A percentile compares a stretch with the other conserved stretches of the same genome.
These are phyloP conservation scores for Cheilosia urbana DNA, from an alignment of 2,888 invertebrate species.

Conservation along the genomic window DNA sequence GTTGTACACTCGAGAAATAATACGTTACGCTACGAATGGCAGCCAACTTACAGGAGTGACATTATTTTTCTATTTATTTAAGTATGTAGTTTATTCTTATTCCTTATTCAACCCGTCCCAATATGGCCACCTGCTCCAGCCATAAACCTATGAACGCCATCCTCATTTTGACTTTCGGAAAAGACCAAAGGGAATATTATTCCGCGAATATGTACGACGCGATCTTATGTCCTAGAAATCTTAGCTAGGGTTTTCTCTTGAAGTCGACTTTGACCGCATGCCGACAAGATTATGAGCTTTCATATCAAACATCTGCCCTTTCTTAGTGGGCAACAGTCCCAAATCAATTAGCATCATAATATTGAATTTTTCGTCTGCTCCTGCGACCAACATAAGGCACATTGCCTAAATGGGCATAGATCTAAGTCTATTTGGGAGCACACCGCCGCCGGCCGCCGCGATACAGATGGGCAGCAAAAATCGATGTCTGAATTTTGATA, in stretches of 20 bases:
- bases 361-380: slow-evolving; percentile 27
- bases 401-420: slow-evolving; percentile 41
- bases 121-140: not conserved
- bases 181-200: slow-evolving; percentile 51
- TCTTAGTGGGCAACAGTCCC: slow-evolving; percentile 60
- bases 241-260: slow-evolving; percentile 66
- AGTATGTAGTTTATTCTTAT: not conserved
- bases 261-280: slow-evolving; percentile 61
- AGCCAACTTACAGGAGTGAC: not conserved
- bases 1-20: not conserved
- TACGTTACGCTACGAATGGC: slow-evolving; percentile 8
- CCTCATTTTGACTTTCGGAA: slow-evolving; percentile 17
- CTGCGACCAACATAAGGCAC: slow-evolving; percentile 58
- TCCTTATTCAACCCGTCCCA: not conserved
- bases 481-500: slow-evolving; percentile 66
- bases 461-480: slow-evolving; percentile 13
- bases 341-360: slow-evolving; percentile 70
- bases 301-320: slow-evolving; percentile 72
- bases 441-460: not conserved
- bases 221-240: slow-evolving; percentile 71
- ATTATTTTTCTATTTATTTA: not conserved
- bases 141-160: not conserved
- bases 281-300: slow-evolving; percentile 66
- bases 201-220: slow-evolving; percentile 56
- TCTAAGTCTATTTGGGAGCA: slow-evolving; percentile 55